Evolutionary conservation across 2,888 invertebrate species (phyloP), one percentile per base, ranked within the genome.

Genomic region (Pammene fasciana): DNA sequence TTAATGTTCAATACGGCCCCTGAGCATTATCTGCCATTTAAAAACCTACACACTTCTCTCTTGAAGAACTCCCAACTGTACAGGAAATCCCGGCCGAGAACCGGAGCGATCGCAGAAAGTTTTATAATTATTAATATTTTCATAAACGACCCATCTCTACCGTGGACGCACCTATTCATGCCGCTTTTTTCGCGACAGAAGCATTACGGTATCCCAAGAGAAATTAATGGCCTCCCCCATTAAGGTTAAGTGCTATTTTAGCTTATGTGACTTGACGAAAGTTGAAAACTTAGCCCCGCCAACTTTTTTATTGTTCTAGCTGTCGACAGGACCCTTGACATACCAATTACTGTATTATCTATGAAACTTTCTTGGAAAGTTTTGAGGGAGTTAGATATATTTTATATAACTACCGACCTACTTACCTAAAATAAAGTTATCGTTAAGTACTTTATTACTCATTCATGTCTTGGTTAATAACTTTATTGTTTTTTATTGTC

Each of bases 221-320:
- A 86, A 86, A 86, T 87, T 88, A 87, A 88, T 86, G 86, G 82
- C 81, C 74, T 80, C 77, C 77, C 80, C 86, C 86, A 88, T 89
- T 88, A 88, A 85, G 84, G 87, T 85, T 86, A 87, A 89, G 88
- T 89, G 86, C 84, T 84, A 85, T 86, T 87, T 87, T 85, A 82
- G 85, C 81, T 86, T 82, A 86, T 87, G 84, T 87, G 86, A 87
- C 87, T 88, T 86, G 85, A 81, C 82, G 81, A 88, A 88, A 87
- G 83, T 85, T 82, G 72, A 73, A 76, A 86, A 84, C 76, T 86
- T 81, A 59, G 74, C 74, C 75, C 75, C 77, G 79, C 74, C 71
- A 80, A 79, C 76, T 78, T 78, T 78, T 83, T 83, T 83, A 76
- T 78, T 79, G 79, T 78, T 76, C 72, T 72, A 67, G 71, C 67